Percentiles rank a stretch among this genome's conserved stretches.
Conservation (phyloP, 1,140 invertebrate species). For the Cherax destructor region DNA sequence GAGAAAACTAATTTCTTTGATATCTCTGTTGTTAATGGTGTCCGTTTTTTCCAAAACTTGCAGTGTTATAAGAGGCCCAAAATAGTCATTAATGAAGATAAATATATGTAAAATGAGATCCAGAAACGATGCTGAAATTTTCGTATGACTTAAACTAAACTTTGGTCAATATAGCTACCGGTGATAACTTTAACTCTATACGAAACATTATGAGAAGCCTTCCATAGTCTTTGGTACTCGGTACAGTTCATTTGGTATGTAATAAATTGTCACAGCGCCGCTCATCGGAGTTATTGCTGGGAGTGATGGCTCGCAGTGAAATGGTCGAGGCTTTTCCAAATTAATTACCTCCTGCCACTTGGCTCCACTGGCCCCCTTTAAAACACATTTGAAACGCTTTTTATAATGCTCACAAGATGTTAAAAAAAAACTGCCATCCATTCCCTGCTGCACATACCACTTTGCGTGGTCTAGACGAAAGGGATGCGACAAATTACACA, state of each 20-base stretch:
- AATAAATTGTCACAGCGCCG: constrained; percentile 42
- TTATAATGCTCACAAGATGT: background rate
- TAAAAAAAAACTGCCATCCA: background rate
- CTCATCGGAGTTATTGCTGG: constrained; percentile 33
- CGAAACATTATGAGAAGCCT: constrained; percentile 10
- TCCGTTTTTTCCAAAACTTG: too few species aligned
- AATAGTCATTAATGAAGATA: background rate
- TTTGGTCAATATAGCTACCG: background rate
- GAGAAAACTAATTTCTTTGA: too few species aligned
- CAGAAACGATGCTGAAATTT: background rate
- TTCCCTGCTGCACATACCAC: background rate
- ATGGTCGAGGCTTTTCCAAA: background rate
- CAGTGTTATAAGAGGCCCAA: too few species aligned
- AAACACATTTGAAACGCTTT: background rate
- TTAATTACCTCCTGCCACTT: background rate
- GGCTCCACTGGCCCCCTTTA: background rate
- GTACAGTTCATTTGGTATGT: constrained; percentile 61
- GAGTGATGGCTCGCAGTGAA: constrained; percentile 13
- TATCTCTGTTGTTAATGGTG: too few species aligned
- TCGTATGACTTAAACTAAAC: background rate
- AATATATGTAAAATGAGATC: background rate
- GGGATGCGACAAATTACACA: background rate
- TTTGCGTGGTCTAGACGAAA: background rate
- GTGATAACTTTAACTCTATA: background rate
- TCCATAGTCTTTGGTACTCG: constrained; percentile 19